phyloP scores from a whole-genome alignment of 2,888 invertebrate genomes.

The Polyommatus iphigenia region DNA sequence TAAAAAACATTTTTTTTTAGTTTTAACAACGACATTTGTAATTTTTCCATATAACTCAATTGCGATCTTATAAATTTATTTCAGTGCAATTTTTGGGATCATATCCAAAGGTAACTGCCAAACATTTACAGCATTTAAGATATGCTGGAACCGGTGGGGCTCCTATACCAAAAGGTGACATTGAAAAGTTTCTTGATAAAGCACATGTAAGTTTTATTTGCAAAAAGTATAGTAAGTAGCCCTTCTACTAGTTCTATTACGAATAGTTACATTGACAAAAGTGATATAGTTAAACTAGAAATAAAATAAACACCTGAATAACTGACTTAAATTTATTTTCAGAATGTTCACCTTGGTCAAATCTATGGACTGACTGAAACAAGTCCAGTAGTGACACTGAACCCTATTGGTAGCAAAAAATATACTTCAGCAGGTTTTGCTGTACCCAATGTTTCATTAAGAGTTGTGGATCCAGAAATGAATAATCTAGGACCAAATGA shows the following conservation, averaged over 20 bases:
- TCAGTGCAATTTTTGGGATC: slow-evolving; percentile 84
- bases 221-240: neutral
- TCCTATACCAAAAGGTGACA: slow-evolving; percentile 81
- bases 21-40: no score
- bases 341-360: slow-evolving; percentile 53
- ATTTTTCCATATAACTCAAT: neutral
- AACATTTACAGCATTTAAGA: slow-evolving; percentile 78
- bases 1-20: slow-evolving; percentile 47
- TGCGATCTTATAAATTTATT: slow-evolving; percentile 48
- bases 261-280: no score
- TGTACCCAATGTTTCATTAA: slow-evolving; percentile 78
- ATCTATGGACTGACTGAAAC: slow-evolving; percentile 85
- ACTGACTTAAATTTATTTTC: slow-evolving; percentile 34
- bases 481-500: slow-evolving; percentile 71
- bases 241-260: no score
- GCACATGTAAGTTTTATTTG: slow-evolving; percentile 49
- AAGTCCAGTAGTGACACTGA: slow-evolving; percentile 71
- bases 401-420: slow-evolving; percentile 43
- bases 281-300: no score
- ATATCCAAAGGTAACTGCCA: slow-evolving; percentile 79
- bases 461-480: slow-evolving; percentile 71
- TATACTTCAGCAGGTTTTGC: slow-evolving; percentile 70
- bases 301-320: neutral
- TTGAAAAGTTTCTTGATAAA: slow-evolving; percentile 75
- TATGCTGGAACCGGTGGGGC: slow-evolving; percentile 83